Evolutionary conservation across 1,140 invertebrate genomes (phyloP).

Genomic region (Chlorops oryzae): DNA sequence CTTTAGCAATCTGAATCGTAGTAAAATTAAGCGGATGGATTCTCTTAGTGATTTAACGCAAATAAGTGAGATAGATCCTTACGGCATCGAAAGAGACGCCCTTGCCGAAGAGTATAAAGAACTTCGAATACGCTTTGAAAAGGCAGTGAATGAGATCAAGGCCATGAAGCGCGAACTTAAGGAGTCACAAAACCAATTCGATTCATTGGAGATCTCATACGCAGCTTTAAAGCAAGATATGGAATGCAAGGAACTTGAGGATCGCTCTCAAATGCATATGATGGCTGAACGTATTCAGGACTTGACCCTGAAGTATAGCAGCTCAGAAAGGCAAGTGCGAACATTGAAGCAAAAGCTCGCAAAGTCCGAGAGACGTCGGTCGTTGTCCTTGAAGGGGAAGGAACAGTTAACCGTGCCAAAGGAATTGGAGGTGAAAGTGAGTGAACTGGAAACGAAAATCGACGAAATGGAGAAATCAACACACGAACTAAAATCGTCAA

Average conservation of each 20-base stretch:
- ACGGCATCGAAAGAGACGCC: slow-evolving; percentile 67
- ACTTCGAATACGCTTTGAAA: slow-evolving; percentile 68
- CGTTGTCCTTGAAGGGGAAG: slow-evolving; percentile 71
- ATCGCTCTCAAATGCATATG: slow-evolving; percentile 66
- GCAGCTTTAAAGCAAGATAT: slow-evolving; percentile 67
- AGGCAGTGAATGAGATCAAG: slow-evolving; percentile 73
- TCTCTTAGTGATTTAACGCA: slow-evolving; percentile 76
- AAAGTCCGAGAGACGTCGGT: slow-evolving; percentile 72
- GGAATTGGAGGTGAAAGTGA: slow-evolving; percentile 75
- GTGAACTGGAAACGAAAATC: slow-evolving; percentile 72
- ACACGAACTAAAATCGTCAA: too few relatives aligned
- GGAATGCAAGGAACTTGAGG: slow-evolving; percentile 60
- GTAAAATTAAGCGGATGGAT: slow-evolving; percentile 62
- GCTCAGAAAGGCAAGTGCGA: slow-evolving; percentile 76
- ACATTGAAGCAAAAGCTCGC: slow-evolving; percentile 71
- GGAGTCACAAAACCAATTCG: slow-evolving; percentile 72
- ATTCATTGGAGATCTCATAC: slow-evolving; percentile 70
- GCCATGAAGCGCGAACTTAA: slow-evolving; percentile 74
- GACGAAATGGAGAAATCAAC: slow-evolving; percentile 54
- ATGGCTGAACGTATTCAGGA: slow-evolving; percentile 82
- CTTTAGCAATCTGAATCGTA: slow-evolving; percentile 45
- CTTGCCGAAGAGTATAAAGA: slow-evolving; percentile 75
- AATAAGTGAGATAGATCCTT: slow-evolving; percentile 69
- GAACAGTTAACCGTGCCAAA: slow-evolving; percentile 73
- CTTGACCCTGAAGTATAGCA: slow-evolving; percentile 70